A percentile compares a stretch with the other conserved stretches of the same genome.
These are phyloP conservation scores for Acronicta psi DNA, from an alignment of 2,888 invertebrate genomes.

Conservation along the genomic window DNA sequence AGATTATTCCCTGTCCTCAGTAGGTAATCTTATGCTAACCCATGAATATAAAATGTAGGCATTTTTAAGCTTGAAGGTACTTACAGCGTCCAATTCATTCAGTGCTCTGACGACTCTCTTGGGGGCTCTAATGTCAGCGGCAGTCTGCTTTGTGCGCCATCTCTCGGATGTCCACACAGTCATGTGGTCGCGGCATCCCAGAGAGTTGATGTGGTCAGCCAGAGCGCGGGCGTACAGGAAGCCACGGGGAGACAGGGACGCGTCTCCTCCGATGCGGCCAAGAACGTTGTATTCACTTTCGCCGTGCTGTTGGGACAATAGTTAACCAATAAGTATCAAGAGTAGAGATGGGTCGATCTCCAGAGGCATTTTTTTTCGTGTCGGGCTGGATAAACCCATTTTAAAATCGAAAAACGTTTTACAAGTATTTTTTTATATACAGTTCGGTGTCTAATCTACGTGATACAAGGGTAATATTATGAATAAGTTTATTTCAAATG, in stretches of 20 bases:
- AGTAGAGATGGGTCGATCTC: no score
- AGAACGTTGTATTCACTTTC: conserved; percentile 97
- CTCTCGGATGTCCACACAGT: conserved; percentile 97
- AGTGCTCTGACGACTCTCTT: conserved; percentile 95
- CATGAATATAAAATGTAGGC: no score
- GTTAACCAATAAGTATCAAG: background rate
- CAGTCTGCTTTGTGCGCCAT: conserved; percentile 96
- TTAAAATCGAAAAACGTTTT: no score
- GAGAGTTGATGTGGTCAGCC: conserved; percentile 90
- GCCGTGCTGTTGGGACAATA: conserved; percentile 91
- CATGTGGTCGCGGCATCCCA: conserved; percentile 91
- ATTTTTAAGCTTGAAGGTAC: conserved; percentile 63
- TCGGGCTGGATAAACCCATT: no score
- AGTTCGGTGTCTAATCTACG: no score
- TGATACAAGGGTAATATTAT: no score
- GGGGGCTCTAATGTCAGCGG: conserved; percentile 93
- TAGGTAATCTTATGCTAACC: no score
- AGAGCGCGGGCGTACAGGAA: conserved; percentile 93
- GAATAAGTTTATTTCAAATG: no score
- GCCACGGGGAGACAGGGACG: conserved; percentile 95
- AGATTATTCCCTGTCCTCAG: no score
- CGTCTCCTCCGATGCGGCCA: conserved; percentile 97
- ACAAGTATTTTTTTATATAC: no score
- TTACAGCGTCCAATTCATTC: conserved; percentile 97
- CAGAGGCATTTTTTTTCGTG: no score